Percentiles rank a stretch among this genome's conserved stretches.
These are phyloP conservation scores for Sigmodon hispidus DNA, from an alignment of 2,113 vertebrate genomes.

Conservation along the genomic window DNA sequence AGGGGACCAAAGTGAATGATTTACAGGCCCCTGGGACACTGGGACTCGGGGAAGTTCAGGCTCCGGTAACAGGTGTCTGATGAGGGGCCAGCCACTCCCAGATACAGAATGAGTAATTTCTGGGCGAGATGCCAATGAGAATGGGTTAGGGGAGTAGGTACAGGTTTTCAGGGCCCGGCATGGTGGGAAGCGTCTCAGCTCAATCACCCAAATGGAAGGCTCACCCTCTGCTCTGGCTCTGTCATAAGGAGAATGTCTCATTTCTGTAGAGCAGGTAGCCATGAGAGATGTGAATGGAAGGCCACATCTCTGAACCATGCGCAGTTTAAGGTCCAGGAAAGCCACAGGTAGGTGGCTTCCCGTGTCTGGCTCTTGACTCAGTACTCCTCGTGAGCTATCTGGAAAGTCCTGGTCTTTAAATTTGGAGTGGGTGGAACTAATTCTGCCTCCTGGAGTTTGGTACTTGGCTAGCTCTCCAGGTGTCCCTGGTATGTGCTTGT, in stretches of 20 bases:
- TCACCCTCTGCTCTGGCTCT: neutral
- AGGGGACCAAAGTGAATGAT: constrained; percentile 56
- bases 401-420: neutral
- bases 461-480: neutral
- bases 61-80: constrained; percentile 58
- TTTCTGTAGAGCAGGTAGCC: neutral
- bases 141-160: neutral
- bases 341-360: neutral
- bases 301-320: accelerated
- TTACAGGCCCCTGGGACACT: constrained; percentile 57
- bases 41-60: constrained; percentile 51
- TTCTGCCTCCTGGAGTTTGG: neutral
- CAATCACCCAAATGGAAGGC: neutral
- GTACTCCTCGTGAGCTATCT: neutral
- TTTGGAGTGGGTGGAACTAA: neutral
- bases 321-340: neutral
- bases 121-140: constrained; percentile 38
- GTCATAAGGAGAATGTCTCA: neutral
- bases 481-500: neutral
- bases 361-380: neutral
- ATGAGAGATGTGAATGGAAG: accelerated
- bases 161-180: neutral
- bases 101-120: constrained; percentile 45
- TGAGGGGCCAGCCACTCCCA: constrained; percentile 33
- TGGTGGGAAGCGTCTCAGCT: neutral